A percentile compares a stretch with the other conserved stretches of the same genome.
Evolutionary conservation across 2,888 invertebrate genomes (phyloP).

Genomic region (Thymelicus acteon): DNA sequence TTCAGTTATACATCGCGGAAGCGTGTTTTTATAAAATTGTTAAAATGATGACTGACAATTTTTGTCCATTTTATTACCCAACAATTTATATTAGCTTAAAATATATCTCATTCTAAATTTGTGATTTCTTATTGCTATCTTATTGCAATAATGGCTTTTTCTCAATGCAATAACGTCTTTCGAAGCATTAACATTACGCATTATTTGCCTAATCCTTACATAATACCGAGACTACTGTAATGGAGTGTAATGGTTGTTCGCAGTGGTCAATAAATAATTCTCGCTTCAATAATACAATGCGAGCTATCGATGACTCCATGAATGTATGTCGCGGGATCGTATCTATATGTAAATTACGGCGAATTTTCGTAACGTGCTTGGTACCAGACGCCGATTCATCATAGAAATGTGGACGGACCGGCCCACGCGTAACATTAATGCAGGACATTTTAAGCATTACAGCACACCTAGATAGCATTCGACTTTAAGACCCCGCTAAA

Average conservation of each 20-base stretch:
- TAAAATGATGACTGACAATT: no score
- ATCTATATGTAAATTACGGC: conserved; percentile 77
- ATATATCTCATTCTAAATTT: no score
- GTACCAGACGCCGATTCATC: conserved; percentile 77
- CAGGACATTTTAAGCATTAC: conserved; percentile 64
- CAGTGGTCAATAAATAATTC: conserved; percentile 68
- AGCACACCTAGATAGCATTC: conserved; percentile 45
- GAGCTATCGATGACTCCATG: conserved; percentile 52
- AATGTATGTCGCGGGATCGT: conserved; percentile 62
- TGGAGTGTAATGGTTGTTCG: conserved; percentile 47
- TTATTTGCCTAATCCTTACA: conserved; percentile 43
- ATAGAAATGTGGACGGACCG: conserved; percentile 80
- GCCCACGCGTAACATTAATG: conserved; percentile 73
- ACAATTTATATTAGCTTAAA: no score
- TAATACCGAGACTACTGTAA: conserved; percentile 48
- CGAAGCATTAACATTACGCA: conserved; percentile 19
- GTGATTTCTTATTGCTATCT: no score
- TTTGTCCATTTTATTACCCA: no score
- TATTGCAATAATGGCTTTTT: not conserved
- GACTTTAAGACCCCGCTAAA: conserved; percentile 44
- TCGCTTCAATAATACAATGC: conserved; percentile 63
- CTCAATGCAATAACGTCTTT: not conserved
- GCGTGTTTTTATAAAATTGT: no score
- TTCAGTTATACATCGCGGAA: no score
- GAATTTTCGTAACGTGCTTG: conserved; percentile 76